Percentiles rank a stretch among this genome's conserved stretches.
phyloP scores from a whole-genome alignment of 2,113 vertebrate species.

The Haplochromis vanheusdeni region DNA sequence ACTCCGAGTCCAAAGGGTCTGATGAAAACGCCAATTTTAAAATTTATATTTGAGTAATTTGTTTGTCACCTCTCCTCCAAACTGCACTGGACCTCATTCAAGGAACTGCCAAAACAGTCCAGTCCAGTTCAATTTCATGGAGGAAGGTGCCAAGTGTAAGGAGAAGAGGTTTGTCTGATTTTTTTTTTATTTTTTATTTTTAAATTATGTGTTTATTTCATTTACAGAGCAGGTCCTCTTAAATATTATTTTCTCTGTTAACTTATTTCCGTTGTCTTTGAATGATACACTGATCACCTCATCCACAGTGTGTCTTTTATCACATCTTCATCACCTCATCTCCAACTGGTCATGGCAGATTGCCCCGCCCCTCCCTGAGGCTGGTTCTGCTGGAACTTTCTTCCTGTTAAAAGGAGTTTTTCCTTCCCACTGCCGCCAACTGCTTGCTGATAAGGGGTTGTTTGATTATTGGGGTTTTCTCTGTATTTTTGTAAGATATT shows the following conservation, averaged over 20 bases:
- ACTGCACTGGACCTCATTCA: not conserved
- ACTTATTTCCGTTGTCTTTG: rapidly evolving
- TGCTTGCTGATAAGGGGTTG: rapidly evolving
- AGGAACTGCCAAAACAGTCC: rapidly evolving
- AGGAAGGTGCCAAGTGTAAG: not conserved
- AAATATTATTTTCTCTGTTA: not conserved
- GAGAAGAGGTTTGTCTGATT: rapidly evolving
- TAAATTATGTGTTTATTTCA: rapidly evolving
- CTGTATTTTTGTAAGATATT: not conserved
- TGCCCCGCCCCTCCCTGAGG: rapidly evolving
- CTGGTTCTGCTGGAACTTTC: not conserved
- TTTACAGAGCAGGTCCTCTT: not conserved
- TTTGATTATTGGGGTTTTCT: not conserved
- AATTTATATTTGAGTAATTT: rapidly evolving
- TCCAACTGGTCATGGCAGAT: not conserved
- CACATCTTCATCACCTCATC: not conserved
- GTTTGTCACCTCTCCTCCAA: not conserved
- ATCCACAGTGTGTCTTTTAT: rapidly evolving
- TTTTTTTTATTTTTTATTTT: rapidly evolving
- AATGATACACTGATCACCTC: rapidly evolving
- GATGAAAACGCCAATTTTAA: rapidly evolving
- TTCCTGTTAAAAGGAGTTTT: not conserved
- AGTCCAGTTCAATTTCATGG: not conserved
- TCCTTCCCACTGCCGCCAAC: rapidly evolving
- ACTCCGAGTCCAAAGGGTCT: rapidly evolving